Evolutionary conservation across 2,113 vertebrate genomes (phyloP).

Genomic region (Trematomus loennbergii): DNA sequence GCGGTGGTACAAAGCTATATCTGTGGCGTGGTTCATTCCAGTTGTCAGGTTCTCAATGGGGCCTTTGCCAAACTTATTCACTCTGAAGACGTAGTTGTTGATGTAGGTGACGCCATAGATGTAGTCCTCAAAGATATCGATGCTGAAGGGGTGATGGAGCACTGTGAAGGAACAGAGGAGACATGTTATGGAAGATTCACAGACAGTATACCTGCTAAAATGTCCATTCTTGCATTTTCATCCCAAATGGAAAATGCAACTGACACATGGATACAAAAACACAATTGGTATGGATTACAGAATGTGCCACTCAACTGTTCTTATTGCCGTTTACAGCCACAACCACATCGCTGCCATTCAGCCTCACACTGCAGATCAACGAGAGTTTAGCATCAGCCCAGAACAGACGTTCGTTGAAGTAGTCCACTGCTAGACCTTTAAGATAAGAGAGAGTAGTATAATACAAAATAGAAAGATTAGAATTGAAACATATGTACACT

Average conservation of each 20-base stretch:
- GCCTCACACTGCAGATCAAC: slow-evolving; percentile 92
- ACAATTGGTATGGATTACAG: background rate
- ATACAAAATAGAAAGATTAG: background rate
- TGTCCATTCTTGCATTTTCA: too few relatives aligned
- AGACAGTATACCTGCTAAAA: background rate
- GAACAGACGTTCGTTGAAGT: slow-evolving; percentile 96
- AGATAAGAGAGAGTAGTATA: background rate
- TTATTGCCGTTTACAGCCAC: slow-evolving; percentile 89
- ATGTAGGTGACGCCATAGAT: slow-evolving; percentile 97
- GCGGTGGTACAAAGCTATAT: slow-evolving; percentile 94
- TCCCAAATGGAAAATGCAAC: too few relatives aligned
- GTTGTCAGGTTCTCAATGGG: slow-evolving; percentile 91
- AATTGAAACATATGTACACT: background rate
- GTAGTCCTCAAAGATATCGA: slow-evolving; percentile 97
- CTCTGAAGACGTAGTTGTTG: slow-evolving; percentile 95
- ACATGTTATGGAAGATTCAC: background rate
- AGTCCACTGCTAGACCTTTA: slow-evolving; percentile 94
- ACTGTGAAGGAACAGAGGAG: slow-evolving; percentile 69
- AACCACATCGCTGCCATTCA: slow-evolving; percentile 92
- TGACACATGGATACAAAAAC: background rate
- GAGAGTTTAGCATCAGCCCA: slow-evolving; percentile 98
- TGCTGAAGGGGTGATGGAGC: slow-evolving; percentile 95
- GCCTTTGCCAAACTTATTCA: slow-evolving; percentile 95
- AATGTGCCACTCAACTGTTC: slow-evolving; percentile 84
- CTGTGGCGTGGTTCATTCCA: slow-evolving; percentile 94